Conservation (phyloP, 2,113 vertebrate genomes). For the Rhabdomys dilectus region DNA sequence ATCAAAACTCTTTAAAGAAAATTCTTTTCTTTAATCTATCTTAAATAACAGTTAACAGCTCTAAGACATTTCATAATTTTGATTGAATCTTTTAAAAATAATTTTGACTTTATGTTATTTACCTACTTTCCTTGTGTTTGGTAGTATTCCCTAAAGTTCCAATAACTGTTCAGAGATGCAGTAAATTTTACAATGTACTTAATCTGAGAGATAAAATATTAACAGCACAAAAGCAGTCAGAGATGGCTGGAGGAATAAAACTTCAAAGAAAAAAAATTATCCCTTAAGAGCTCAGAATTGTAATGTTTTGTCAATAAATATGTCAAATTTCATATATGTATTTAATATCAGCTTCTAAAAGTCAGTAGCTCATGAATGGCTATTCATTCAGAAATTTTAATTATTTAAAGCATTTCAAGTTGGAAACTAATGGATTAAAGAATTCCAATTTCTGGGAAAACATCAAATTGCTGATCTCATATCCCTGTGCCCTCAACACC, state of each 20-base stretch:
- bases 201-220: slow-evolving; percentile 28
- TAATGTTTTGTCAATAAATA: slow-evolving; percentile 15
- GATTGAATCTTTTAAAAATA: neutral
- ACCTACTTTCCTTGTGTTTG: slow-evolving; percentile 25
- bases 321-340: neutral
- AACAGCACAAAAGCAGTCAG: neutral
- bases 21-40: neutral
- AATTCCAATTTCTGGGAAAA: slow-evolving; percentile 1
- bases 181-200: neutral
- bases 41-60: slow-evolving; percentile 15
- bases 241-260: neutral
- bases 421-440: slow-evolving; percentile 30
- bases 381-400: slow-evolving; percentile 35
- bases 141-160: slow-evolving; percentile 26
- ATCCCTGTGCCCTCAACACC: neutral
- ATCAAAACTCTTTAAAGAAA: neutral
- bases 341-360: slow-evolving; percentile 33
- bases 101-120: slow-evolving; percentile 42
- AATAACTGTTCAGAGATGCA: slow-evolving; percentile 33
- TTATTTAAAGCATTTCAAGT: slow-evolving; percentile 46
- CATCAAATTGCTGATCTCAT: neutral
- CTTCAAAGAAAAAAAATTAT: slow-evolving; percentile 38
- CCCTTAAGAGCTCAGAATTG: neutral
- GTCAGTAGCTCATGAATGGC: slow-evolving; percentile 1
- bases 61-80: slow-evolving; percentile 43